These are phyloP conservation scores for Seriola dumerili DNA, from an alignment of 2,113 vertebrate species.

Conservation along the genomic window DNA sequence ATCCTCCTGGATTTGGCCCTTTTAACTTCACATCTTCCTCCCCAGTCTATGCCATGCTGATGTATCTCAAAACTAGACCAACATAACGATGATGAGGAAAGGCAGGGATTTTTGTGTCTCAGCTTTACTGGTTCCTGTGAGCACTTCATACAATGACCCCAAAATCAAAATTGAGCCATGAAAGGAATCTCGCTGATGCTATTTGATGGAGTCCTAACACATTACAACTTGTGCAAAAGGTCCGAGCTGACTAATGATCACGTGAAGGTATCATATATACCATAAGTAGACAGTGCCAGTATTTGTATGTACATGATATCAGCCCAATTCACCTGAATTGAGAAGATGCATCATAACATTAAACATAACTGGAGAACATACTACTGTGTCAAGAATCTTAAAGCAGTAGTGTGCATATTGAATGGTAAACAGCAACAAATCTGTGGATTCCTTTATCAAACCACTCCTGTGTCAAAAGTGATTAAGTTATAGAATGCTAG, in stretches of 20 bases:
- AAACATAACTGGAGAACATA: background rate
- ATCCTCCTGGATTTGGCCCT: slow-evolving; percentile 9
- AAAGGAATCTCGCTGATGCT: background rate
- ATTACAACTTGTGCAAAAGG: background rate
- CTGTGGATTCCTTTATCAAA: background rate
- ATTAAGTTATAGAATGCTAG: background rate
- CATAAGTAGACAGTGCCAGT: background rate
- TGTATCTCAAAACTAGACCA: slow-evolving; percentile 24
- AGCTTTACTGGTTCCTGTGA: background rate
- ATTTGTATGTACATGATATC: slow-evolving; percentile 14
- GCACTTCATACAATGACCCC: background rate
- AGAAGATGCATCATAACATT: background rate
- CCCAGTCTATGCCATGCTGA: slow-evolving; percentile 38
- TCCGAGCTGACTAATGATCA: slow-evolving; percentile 2
- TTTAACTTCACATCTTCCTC: slow-evolving; percentile 12
- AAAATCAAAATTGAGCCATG: background rate
- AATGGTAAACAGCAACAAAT: background rate
- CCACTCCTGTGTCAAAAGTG: background rate
- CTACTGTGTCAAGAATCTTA: background rate
- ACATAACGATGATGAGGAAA: slow-evolving; percentile 12
- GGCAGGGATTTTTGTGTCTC: background rate
- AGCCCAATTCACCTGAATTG: background rate
- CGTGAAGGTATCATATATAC: slow-evolving; percentile 1
- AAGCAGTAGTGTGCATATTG: background rate
- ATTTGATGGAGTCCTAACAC: background rate